Base-by-base conservation (phyloP, 2,797 vertebrate genomes). In the Sciurus carolinensis region DNA sequence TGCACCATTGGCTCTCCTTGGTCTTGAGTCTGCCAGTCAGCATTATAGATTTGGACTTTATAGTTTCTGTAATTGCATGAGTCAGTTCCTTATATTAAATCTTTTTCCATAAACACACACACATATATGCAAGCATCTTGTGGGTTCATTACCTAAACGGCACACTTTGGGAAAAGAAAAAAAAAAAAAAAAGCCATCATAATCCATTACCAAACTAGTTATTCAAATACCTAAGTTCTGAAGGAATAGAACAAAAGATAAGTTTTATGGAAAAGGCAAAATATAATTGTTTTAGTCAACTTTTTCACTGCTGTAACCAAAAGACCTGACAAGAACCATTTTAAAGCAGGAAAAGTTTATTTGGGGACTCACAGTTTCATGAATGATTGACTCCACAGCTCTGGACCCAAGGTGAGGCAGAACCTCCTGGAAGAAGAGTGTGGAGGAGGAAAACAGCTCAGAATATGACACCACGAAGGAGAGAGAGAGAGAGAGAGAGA, bases 151-250 rank as follows among this genome's bases (percentile, higher is more conserved):
- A 76, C 36, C n/a, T 6, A 87, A 87, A 83, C 59, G 36, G 12
- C 10, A 93, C 42, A 73, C 66, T 94, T 90, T 84, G 90, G 14
- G 12, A 82, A 82, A 87, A 54, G 12, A 69, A 82, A 42, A 9
- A 36, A 36, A 36, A 36, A 36, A 36, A 36, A 77, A 24, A 22
- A 18, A 52, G 2, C 5, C 26, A 64, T 18, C 12, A 30, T 33
- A 75, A 28, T 86, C 13, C 36, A 73, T 67, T 89, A 42, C 47
- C 26, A 89, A 66, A 86, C 77, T 79, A 87, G 36, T 77, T 47
- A 57, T 33, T 86, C 33, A n/a, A 7, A 4, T 72, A 22, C 24
- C 26, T 36, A 66, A 20, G 39, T 50, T 79, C 64, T 54, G 26
- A 72, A 86, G 59, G 3, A 91, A 92, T 39, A 18, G 18, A 24